Conservation (phyloP, 2,797 vertebrate genomes). For the Pagetopsis macropterus region DNA sequence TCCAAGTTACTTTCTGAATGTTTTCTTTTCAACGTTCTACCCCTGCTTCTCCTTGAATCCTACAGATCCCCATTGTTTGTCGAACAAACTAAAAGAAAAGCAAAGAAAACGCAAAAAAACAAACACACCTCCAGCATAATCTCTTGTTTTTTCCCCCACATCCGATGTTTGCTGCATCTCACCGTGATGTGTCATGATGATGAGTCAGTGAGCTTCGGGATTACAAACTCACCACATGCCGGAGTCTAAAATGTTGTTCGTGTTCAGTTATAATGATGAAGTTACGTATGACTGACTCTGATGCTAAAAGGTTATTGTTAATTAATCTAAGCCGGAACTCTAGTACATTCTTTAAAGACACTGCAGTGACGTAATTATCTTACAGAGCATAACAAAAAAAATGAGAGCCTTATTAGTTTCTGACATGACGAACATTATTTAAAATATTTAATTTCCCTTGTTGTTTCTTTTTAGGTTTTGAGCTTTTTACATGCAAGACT, state of each 20-base stretch:
- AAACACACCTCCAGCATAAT: constrained; percentile 11
- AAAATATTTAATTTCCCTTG: constrained; percentile 18
- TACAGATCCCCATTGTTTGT: constrained; percentile 7
- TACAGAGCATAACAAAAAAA: background rate
- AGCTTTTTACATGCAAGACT: background rate
- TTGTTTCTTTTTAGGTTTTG: background rate
- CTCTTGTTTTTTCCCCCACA: background rate
- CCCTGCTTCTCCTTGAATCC: constrained; percentile 9
- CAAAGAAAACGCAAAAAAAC: background rate
- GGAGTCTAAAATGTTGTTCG: constrained; percentile 46
- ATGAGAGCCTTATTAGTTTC: no score
- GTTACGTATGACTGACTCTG: constrained; percentile 26
- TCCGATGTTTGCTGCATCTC: constrained; percentile 27
- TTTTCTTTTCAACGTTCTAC: background rate
- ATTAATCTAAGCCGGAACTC: constrained; percentile 48
- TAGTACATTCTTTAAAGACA: constrained; percentile 32
- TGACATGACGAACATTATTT: background rate
- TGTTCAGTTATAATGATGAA: constrained; percentile 55
- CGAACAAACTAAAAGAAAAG: constrained; percentile 6
- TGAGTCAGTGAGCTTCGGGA: constrained; percentile 55
- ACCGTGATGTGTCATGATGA: constrained; percentile 28
- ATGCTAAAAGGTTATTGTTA: constrained; percentile 51
- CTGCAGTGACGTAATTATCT: constrained; percentile 15
- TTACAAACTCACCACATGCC: constrained; percentile 35
- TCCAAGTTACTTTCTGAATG: background rate